Evolutionary conservation across 2,113 vertebrate species (phyloP), one percentile per base, ranked within the genome.

Genomic region (Uropsilus gracilis): DNA sequence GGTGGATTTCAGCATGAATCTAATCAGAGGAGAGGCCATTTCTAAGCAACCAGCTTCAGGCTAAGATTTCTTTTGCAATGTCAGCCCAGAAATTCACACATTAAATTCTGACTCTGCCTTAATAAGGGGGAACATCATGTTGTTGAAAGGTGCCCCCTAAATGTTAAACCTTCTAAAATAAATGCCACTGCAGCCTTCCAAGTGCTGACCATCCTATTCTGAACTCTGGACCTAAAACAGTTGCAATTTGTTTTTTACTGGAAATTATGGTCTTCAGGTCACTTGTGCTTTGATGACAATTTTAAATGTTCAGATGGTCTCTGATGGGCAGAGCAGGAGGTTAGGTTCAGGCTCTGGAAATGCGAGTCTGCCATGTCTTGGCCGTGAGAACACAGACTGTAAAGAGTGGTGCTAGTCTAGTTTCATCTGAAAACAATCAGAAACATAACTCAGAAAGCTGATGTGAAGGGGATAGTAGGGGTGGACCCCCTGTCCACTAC

Each of bases 11-110:
- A 91, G 78, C 0, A 4, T 91, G 94, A 84, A 93, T 92, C 89
- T 97, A 96, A 95, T 95, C 95, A 94, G 96, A 94, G 42, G 55
- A 96, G 59, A 94, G 80, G 69, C 64, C 28, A 34, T 94, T 96
- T 96, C 93, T 48, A 94, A 87, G 91, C 69, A 86, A 39, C 39
- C 73, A 94, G 93, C 86, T 97, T 86, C 76, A 89, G 94, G 91
- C 83, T 84, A 90, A 87, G 80, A 84, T 94, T 93, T 93, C 78
- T 75, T 80, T 73, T 83, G 24, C 42, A 53, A 22, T 71, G 22
- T 37, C 32, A 85, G 30, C 39, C 71, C 55, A 84, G 89, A 89
- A 91, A 89, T 55, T 26, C n/a, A 42, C 72, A 20, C 89, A 63
- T 89, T 89, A 91, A 83, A 96, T 86, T 81, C n/a, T 89, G 80